Percentiles rank a stretch among this genome's conserved stretches.
phyloP scores from a whole-genome alignment of 2,888 invertebrate species.

The Drosophila vallismaia region DNA sequence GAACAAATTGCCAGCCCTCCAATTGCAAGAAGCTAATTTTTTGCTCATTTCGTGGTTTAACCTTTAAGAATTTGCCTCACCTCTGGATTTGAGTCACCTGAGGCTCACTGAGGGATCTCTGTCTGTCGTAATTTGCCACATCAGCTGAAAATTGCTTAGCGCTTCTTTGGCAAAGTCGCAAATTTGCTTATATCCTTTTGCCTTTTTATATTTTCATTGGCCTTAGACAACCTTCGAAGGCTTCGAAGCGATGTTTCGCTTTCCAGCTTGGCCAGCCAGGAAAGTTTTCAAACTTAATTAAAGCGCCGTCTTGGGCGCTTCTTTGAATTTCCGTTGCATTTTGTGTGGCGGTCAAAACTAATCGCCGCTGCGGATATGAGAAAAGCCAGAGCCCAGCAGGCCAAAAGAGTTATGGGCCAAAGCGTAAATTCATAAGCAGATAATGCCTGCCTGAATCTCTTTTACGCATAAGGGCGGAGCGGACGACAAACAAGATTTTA shows the following conservation, averaged over 20 bases:
- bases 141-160: slow-evolving; percentile 36
- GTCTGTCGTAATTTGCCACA: slow-evolving; percentile 21
- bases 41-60: slow-evolving; percentile 36
- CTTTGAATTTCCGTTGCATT: slow-evolving; percentile 74
- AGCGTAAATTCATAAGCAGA: slow-evolving; percentile 69
- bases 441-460: slow-evolving; percentile 62
- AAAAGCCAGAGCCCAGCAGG: slow-evolving; percentile 50
- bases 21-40: slow-evolving; percentile 51
- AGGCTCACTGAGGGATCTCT: slow-evolving; percentile 21
- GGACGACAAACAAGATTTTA: slow-evolving; percentile 55
- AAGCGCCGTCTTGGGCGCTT: slow-evolving; percentile 26
- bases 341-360: slow-evolving; percentile 57
- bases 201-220: slow-evolving; percentile 16
- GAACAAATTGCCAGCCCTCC: slow-evolving; percentile 41
- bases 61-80: neutral
- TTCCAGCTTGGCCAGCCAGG: slow-evolving; percentile 8
- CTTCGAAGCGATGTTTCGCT: slow-evolving; percentile 1
- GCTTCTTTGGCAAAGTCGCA: slow-evolving; percentile 15
- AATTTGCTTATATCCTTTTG: slow-evolving; percentile 45
- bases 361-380: slow-evolving; percentile 79
- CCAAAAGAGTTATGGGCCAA: slow-evolving; percentile 52
- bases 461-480: slow-evolving; percentile 49
- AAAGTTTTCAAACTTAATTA: slow-evolving; percentile 70
- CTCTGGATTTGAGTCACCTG: slow-evolving; percentile 28
- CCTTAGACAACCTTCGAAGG: neutral